Percentiles rank a stretch among this genome's conserved stretches.
Evolutionary conservation across 2,113 vertebrate species (phyloP).

Genomic region (Pholis gunnellus): DNA sequence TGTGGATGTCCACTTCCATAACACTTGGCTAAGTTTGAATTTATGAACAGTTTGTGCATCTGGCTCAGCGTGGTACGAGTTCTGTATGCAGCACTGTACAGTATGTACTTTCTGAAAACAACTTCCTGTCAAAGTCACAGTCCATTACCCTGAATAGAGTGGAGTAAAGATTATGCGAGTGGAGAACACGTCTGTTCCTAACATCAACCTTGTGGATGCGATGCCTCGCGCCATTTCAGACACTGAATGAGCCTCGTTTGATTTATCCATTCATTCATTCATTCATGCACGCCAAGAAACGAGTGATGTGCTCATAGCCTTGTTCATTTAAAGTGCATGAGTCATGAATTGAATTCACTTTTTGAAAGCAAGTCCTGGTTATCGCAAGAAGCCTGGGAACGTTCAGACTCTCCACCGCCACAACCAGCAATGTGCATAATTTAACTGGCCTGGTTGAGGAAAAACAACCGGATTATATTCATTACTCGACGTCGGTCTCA

Average conservation of each 20-base stretch:
- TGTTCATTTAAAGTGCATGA: constrained; percentile 20
- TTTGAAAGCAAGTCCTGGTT: not conserved
- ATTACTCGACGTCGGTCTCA: not conserved
- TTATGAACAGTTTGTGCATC: not conserved
- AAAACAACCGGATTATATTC: not conserved
- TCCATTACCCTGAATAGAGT: constrained; percentile 17
- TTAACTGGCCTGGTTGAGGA: not conserved
- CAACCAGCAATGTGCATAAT: constrained; percentile 2
- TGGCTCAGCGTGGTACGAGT: not conserved
- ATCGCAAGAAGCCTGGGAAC: constrained; percentile 10
- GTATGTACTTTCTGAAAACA: not conserved
- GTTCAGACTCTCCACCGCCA: not conserved
- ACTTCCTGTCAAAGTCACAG: not conserved
- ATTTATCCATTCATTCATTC: too few species aligned
- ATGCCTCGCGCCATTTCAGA: not conserved
- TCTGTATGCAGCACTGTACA: not conserved
- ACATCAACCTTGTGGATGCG: not conserved
- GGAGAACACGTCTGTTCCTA: not conserved
- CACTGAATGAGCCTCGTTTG: constrained; percentile 14
- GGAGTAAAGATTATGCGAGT: not conserved
- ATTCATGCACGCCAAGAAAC: not conserved
- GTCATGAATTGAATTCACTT: constrained; percentile 45
- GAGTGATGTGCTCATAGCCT: constrained; percentile 1
- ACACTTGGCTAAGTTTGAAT: not conserved
- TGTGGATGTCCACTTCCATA: not conserved